phyloP scores from a whole-genome alignment of 2,888 invertebrate genomes.

The Ophraella communa region DNA sequence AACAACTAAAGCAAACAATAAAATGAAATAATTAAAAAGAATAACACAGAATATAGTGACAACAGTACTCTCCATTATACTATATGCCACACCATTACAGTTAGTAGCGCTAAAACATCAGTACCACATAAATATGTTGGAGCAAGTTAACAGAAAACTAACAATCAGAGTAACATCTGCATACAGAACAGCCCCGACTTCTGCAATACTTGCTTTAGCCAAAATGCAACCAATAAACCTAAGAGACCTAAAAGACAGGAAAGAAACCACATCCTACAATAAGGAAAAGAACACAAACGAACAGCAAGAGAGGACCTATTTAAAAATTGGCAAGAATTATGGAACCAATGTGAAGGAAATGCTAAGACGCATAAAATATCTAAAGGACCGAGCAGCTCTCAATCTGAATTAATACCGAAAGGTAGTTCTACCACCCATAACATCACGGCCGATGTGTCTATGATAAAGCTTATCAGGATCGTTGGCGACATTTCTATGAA shows the following conservation, averaged over 20 bases:
- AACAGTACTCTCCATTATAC: no score
- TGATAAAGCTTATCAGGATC: no score
- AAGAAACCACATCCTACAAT: neutral
- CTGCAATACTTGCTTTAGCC: neutral
- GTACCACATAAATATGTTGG: no score
- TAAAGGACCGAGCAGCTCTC: neutral
- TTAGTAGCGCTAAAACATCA: no score
- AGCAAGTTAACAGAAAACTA: no score
- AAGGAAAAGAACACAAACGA: neutral
- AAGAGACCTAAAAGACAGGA: neutral
- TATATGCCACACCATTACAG: no score
- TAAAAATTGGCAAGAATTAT: conserved; percentile 5
- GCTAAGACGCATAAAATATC: conserved; percentile 20
- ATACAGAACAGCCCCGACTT: conserved; percentile 7
- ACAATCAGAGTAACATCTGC: no score
- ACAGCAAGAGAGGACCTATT: neutral
- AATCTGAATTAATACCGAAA: neutral
- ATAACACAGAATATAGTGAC: no score
- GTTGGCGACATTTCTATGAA: no score
- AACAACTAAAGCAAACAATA: conserved; percentile 22
- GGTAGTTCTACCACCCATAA: neutral
- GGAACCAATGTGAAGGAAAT: conserved; percentile 2
- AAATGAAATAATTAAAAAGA: neutral
- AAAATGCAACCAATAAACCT: neutral
- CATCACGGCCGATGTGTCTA: no score